Evolutionary conservation across 2,797 vertebrate species (phyloP), one percentile per base, ranked within the genome.

Genomic region (Sebastes melanostomus): DNA sequence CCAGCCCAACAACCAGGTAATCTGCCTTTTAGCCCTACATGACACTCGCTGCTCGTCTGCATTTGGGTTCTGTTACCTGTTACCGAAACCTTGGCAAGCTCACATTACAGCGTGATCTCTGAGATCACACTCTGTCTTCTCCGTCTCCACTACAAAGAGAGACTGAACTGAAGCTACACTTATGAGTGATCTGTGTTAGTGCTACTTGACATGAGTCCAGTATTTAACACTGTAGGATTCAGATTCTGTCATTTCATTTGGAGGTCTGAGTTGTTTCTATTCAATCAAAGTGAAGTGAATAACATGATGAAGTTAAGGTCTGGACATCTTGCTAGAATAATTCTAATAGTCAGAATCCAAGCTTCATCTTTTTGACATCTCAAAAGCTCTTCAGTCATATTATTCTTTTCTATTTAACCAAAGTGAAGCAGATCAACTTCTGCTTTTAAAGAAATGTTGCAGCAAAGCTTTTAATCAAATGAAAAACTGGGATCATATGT

Each of bases 401-500:
- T 25, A 38, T 42, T 66, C 27, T 14, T 2, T 24, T 8, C 6
- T 25, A n/a, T 16, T 63, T n/a, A 59, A n/a, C 52, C 56, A 60
- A 77, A 38, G 22, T 5, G n/a, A 77, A 67, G 30, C 27, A 14
- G 12, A 73, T 11, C 2, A 29, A 25, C 24, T 22, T 60, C 55
- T 62, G 8, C 42, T 18, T 16, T 46, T 46, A 16, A 46, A 46
- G 36, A 38, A 46, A 46, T 46, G 14, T 52, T 71, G 25, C 6
- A 58, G 29, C 24, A 16, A 32, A 9, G 11, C 10, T 30, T 74
- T 75, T 72, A 72, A 67, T 72, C 29, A 65, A 80, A 30, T 22
- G 24, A 58, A 36, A 30, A 79, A 60, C 18, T 56, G 2, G 11
- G 29, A 65, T 16, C 58, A 84, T 72, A 30, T 84, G 61, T 38